phyloP scores from a whole-genome alignment of 2,888 invertebrate genomes.

The Sesia bembeciformis region DNA sequence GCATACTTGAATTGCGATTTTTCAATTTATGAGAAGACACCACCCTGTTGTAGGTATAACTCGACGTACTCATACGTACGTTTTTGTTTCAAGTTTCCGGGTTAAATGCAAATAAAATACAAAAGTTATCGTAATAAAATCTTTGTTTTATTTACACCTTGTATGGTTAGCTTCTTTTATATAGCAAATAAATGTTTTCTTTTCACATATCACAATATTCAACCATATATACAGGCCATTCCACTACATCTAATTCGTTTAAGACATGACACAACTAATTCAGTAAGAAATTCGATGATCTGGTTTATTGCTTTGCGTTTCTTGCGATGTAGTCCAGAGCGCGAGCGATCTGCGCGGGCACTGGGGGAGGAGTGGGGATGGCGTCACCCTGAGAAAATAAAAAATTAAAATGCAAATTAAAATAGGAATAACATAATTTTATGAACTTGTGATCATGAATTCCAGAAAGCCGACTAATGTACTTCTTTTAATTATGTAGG shows the following conservation, averaged over 20 bases:
- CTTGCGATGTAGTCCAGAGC: constrained; percentile 42
- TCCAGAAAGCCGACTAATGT: too few relatives aligned
- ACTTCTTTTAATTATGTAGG: too few relatives aligned
- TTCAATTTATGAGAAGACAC: too few relatives aligned
- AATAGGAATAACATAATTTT: too few relatives aligned
- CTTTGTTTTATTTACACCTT: neutral
- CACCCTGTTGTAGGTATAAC: too few relatives aligned
- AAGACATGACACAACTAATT: neutral
- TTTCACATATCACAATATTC: neutral
- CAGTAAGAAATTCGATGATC: neutral
- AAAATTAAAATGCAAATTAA: neutral
- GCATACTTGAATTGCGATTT: too few relatives aligned
- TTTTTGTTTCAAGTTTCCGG: too few relatives aligned
- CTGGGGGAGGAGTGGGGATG: constrained; percentile 64
- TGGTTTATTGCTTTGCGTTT: constrained; percentile 21
- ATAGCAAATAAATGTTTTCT: neutral
- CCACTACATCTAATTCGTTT: neutral
- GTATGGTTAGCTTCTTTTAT: neutral
- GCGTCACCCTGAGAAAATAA: constrained; percentile 36
- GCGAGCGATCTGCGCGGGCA: constrained; percentile 61
- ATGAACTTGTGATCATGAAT: too few relatives aligned
- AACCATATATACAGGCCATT: neutral
- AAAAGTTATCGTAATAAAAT: neutral
- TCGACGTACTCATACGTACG: too few relatives aligned
- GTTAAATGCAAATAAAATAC: too few relatives aligned